Evolutionary conservation across 2,797 vertebrate species (phyloP), one percentile per base, ranked within the genome.

Genomic region (Borostomias antarcticus): DNA sequence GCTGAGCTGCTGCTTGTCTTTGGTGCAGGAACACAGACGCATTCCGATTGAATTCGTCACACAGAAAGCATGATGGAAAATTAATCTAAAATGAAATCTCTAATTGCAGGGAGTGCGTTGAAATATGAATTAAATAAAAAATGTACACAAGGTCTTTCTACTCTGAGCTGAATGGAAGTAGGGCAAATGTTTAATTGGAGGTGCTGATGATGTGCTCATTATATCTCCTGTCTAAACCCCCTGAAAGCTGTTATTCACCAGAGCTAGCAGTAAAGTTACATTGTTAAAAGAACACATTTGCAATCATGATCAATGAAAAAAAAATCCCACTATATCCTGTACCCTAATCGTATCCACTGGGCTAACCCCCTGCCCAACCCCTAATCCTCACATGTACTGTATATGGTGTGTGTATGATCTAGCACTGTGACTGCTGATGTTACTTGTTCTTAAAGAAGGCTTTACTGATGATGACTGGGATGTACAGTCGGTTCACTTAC

Each of bases 111-210:
- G 78, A 82, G 80, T 83, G 68, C 74, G 80, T 79, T 92, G 82
- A 91, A 93, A 92, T 91, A 93, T 93, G 89, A 78, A 85, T 90
- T 90, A 89, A 89, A 89, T 92, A 69, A 90, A 93, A 91, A 90
- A 93, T 91, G 87, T 86, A 92, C 88, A 81, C 80, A 81, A 85
- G 83, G 78, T 90, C 88, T 91, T 88, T 84, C 82, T 80, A 74
- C 79, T 81, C 76, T 50, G 54, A 4, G 59, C 78, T 69, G 80
- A 81, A 68, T 75, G 40, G 76, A 91, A 86, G 83, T 86, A 79
- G 84, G 85, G 74, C 83, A 85, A 76, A 85, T 74, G 73, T 75
- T 77, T 87, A 86, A 89, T 86, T 73, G 74, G 77, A 81, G 78
- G 82, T 80, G 68, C 64, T 76, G 80, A 85, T 78, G 74, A 77